Percentiles rank a stretch among this genome's conserved stretches.
Evolutionary conservation across 2,888 invertebrate genomes (phyloP).

Genomic region (Drosophila stalkeri): DNA sequence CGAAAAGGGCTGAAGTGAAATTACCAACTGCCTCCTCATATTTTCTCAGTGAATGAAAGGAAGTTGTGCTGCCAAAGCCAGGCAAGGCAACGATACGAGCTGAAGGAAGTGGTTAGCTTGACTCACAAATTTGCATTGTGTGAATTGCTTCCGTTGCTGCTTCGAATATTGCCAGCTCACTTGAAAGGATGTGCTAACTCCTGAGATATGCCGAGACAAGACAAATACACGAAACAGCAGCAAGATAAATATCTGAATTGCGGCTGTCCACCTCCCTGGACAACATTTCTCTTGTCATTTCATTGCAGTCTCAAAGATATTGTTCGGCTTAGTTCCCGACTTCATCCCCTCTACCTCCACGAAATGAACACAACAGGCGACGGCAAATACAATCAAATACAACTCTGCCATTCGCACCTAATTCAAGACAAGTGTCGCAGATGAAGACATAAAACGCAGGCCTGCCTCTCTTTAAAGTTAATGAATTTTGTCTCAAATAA

Average conservation of each 20-base stretch:
- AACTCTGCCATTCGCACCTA: constrained; percentile 12
- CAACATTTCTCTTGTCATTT: constrained; percentile 19
- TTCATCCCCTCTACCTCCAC: too few species aligned
- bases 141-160: constrained; percentile 66
- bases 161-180: constrained; percentile 19
- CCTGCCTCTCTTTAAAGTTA: not conserved
- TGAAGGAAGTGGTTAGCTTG: constrained; percentile 49
- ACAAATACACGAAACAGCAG: constrained; percentile 1
- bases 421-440: constrained; percentile 12
- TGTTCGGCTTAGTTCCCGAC: not conserved
- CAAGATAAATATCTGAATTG: constrained; percentile 1
- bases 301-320: constrained; percentile 5
- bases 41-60: constrained; percentile 28
- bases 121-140: constrained; percentile 67
- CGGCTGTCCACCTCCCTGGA: not conserved
- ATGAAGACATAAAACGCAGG: constrained; percentile 15
- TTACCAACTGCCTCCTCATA: constrained; percentile 31
- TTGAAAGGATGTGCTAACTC: constrained; percentile 29
- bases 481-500: constrained; percentile 41
- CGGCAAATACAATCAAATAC: constrained; percentile 17
- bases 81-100: constrained; percentile 12
- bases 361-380: constrained; percentile 12
- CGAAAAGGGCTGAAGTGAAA: constrained; percentile 22
- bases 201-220: constrained; percentile 31
- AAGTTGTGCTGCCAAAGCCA: constrained; percentile 17